A percentile compares a stretch with the other conserved stretches of the same genome.
phyloP scores from a whole-genome alignment of 2,113 vertebrate genomes.

The Paraplagusia blochii region DNA sequence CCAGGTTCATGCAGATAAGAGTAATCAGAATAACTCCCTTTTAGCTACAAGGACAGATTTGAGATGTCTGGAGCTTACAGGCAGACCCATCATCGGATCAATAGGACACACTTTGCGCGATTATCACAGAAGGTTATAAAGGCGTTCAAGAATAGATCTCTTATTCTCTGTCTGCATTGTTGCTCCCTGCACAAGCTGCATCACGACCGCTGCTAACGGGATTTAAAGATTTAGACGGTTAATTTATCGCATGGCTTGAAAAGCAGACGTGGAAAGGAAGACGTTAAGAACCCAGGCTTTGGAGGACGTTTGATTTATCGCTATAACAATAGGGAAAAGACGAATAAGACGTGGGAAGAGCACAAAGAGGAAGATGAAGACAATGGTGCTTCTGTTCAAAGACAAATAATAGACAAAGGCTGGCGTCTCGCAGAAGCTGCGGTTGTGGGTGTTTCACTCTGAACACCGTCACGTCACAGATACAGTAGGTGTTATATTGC shows the following conservation, averaged over 20 bases:
- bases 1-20: not conserved
- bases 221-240: no score
- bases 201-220: no score
- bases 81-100: conserved; percentile 27
- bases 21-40: conserved; percentile 20
- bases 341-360: not conserved
- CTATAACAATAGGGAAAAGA: conserved; percentile 25
- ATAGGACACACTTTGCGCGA: conserved; percentile 22
- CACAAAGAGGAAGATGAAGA: conserved; percentile 51
- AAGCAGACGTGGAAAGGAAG: not conserved
- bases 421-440: conserved; percentile 15
- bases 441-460: not conserved
- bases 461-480: not conserved
- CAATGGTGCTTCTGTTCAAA: conserved; percentile 48
- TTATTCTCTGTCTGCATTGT: not conserved
- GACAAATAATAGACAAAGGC: conserved; percentile 53
- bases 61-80: conserved; percentile 8
- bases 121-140: conserved; percentile 16
- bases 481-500: conserved; percentile 3
- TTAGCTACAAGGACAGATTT: conserved; percentile 9
- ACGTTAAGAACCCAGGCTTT: conserved; percentile 12
- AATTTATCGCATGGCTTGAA: not conserved
- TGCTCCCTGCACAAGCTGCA: not conserved
- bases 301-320: conserved; percentile 35
- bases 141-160: conserved; percentile 4